Evolutionary conservation across 2,888 invertebrate genomes (phyloP).

Genomic region (Papilio protenor): DNA sequence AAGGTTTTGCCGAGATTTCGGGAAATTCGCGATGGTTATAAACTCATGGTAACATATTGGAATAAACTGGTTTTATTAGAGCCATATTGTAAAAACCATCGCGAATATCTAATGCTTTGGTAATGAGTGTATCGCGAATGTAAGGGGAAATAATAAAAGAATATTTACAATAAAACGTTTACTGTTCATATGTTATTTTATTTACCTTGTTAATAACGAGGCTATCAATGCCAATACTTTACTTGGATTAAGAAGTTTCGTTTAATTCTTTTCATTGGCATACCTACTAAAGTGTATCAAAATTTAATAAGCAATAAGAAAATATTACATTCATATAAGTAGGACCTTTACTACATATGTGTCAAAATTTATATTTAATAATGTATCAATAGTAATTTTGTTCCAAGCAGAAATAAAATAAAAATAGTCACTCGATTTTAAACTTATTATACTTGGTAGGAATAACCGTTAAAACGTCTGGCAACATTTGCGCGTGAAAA

Average conservation of each 20-base stretch:
- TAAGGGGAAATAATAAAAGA: conserved; percentile 79
- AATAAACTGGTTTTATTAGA: conserved; percentile 34
- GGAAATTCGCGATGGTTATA: conserved; percentile 63
- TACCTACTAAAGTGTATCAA: neutral
- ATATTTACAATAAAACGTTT: conserved; percentile 84
- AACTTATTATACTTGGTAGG: conserved; percentile 1
- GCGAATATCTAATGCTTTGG: conserved; percentile 66
- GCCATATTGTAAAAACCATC: conserved; percentile 50
- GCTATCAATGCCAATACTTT: neutral
- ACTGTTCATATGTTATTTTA: conserved; percentile 76
- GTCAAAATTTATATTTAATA: neutral
- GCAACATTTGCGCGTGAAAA: conserved; percentile 63
- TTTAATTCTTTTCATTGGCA: neutral
- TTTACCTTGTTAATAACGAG: conserved; percentile 49
- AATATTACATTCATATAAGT: neutral
- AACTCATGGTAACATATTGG: conserved; percentile 21
- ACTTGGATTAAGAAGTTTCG: neutral
- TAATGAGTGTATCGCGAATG: conserved; percentile 72
- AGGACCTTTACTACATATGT: neutral
- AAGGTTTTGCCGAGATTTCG: conserved; percentile 60
- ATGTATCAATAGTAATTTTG: neutral
- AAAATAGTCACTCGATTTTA: neutral
- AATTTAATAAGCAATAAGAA: neutral
- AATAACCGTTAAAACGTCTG: conserved; percentile 42
- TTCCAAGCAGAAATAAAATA: neutral